A percentile compares a stretch with the other conserved stretches of the same genome.
Conservation (phyloP, 2,113 vertebrate genomes). For the Hippopotamus amphibius region DNA sequence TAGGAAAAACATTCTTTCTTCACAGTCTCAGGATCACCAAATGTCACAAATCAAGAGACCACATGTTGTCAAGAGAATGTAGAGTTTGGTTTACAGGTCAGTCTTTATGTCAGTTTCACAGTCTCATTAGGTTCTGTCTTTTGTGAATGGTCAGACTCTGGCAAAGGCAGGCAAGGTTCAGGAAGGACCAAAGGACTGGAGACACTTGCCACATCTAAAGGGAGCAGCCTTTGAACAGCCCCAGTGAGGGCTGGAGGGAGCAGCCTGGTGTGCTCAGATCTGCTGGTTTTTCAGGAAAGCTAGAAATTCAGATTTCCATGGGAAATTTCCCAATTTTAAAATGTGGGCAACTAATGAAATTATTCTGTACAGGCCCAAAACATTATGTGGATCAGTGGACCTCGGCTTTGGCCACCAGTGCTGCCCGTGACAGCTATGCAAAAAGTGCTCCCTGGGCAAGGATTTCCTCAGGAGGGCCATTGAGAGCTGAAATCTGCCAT, state of each 20-base stretch:
- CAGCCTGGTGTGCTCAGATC: background rate
- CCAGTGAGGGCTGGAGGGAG: background rate
- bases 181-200: background rate
- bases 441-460: too few species aligned
- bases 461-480: background rate
- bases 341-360: background rate
- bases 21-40: background rate
- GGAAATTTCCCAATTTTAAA: background rate
- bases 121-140: background rate
- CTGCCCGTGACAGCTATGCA: rapidly evolving
- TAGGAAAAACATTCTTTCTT: background rate
- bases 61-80: background rate
- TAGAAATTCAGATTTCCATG: background rate
- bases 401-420: background rate
- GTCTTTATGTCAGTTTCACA: background rate
- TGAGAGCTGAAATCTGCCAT: background rate
- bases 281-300: background rate
- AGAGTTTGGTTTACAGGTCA: background rate
- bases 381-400: background rate
- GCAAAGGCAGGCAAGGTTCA: background rate
- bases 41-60: background rate
- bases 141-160: background rate
- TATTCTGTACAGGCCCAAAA: background rate
- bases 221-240: background rate
- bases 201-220: background rate